phyloP scores from a whole-genome alignment of 1,140 invertebrate species.

The Listronotus bonariensis region DNA sequence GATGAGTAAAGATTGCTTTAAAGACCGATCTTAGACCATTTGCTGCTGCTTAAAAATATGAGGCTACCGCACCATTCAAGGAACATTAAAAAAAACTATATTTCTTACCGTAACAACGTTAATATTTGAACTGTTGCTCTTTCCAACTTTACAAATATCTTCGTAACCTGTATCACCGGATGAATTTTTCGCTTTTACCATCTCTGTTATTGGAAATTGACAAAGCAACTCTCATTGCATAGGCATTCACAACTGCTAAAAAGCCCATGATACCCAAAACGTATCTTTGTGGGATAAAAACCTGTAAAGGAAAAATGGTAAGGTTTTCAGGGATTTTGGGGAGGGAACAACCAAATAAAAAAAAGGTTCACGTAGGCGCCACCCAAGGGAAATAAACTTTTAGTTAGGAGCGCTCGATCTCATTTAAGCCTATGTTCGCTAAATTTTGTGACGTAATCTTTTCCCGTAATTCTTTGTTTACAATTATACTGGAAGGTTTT shows the following conservation, averaged over 20 bases:
- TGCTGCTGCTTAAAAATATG: too few relatives aligned
- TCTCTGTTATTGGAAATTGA: conserved; percentile 90
- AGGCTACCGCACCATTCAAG: too few relatives aligned
- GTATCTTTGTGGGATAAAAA: conserved; percentile 73
- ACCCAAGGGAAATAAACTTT: too few relatives aligned
- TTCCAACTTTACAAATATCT: conserved; percentile 20
- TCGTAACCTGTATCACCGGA: conserved; percentile 5
- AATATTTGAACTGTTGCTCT: conserved; percentile 12
- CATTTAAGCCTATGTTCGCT: too few relatives aligned
- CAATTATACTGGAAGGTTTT: too few relatives aligned
- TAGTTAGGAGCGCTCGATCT: too few relatives aligned
- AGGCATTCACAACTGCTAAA: conserved; percentile 80
- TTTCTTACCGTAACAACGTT: conserved; percentile 29
- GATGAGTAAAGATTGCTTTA: too few relatives aligned
- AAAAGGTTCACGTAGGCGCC: not conserved
- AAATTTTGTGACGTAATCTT: too few relatives aligned
- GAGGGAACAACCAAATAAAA: too few relatives aligned
- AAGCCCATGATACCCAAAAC: conserved; percentile 84
- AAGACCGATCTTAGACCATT: too few relatives aligned
- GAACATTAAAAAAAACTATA: too few relatives aligned
- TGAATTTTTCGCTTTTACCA: conserved; percentile 57
- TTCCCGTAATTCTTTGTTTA: too few relatives aligned
- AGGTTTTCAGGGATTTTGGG: not conserved
- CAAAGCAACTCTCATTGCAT: conserved; percentile 85
- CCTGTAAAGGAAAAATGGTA: conserved; percentile 57